A percentile compares a stretch with the other conserved stretches of the same genome.
phyloP scores from a whole-genome alignment of 2,888 invertebrate species.

The Tyria jacobaeae region DNA sequence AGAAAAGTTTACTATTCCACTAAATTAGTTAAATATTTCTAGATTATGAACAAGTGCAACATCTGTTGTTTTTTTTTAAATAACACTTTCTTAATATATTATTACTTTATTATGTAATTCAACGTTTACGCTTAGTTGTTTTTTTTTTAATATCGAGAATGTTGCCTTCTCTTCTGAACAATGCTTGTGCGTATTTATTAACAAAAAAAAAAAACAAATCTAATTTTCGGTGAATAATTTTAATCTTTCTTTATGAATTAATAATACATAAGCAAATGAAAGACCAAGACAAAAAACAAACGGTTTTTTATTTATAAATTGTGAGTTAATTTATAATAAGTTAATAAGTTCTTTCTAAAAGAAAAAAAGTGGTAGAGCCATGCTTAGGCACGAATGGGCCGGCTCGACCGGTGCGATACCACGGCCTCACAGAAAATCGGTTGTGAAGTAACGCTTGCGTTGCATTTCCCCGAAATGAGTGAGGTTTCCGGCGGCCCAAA shows the following conservation, averaged over 20 bases:
- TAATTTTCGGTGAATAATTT: conserved; percentile 28
- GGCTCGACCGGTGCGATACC: no score
- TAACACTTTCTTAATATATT: not conserved
- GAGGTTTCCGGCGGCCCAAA: no score
- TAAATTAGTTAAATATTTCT: no score
- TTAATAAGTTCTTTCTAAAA: no score
- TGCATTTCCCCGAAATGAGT: no score
- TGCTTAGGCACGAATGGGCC: no score
- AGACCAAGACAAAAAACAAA: conserved; percentile 35
- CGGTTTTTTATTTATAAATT: conserved; percentile 28
- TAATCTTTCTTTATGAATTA: conserved; percentile 34
- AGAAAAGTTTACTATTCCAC: not conserved
- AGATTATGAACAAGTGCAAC: no score
- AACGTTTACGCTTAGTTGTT: not conserved
- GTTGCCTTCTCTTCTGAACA: not conserved
- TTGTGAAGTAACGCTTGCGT: no score
- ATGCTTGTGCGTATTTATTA: not conserved
- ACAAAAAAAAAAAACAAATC: not conserved
- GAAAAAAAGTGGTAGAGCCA: no score
- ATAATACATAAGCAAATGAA: conserved; percentile 14
- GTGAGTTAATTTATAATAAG: conserved; percentile 34
- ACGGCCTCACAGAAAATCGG: no score
- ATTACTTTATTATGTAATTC: not conserved
- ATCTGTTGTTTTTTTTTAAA: no score
- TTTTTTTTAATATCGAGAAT: not conserved